phyloP scores from a whole-genome alignment of 2,113 vertebrate species.

The Micronisus gabar region DNA sequence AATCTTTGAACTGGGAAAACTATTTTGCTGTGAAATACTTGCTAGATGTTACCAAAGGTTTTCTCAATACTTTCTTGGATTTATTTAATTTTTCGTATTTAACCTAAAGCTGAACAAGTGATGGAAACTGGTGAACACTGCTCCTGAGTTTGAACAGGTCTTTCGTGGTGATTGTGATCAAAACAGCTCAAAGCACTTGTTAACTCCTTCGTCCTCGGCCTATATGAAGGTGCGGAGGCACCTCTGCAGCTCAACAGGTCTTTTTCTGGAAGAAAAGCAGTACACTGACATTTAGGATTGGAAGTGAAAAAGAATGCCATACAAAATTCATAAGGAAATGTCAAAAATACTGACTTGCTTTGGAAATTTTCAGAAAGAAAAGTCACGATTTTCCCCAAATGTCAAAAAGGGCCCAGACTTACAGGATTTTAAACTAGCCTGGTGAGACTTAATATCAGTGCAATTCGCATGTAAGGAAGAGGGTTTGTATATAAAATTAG shows the following conservation, averaged over 20 bases:
- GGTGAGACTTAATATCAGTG: neutral
- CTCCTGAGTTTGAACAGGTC: neutral
- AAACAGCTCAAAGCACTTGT: neutral
- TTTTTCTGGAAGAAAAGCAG: neutral
- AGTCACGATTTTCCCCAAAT: neutral
- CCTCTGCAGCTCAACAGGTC: neutral
- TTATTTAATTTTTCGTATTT: neutral
- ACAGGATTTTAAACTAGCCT: neutral
- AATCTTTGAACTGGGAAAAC: neutral
- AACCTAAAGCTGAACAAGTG: neutral
- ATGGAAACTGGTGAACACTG: neutral
- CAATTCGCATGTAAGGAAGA: neutral
- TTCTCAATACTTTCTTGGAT: neutral
- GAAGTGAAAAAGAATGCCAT: neutral
- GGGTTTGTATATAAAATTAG: neutral
- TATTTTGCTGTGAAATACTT: neutral
- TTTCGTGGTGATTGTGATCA: neutral
- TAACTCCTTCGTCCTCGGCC: neutral
- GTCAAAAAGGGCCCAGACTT: neutral
- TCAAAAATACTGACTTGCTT: accelerated
- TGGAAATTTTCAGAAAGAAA: neutral
- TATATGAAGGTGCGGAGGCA: neutral
- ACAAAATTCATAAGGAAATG: neutral
- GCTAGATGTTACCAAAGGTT: neutral
- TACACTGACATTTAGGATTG: neutral